Evolutionary conservation across 92 coral and sea anemone genomes (phyloP), one percentile per base, ranked within the genome.

Genomic region (Zoanthus gigantus): DNA sequence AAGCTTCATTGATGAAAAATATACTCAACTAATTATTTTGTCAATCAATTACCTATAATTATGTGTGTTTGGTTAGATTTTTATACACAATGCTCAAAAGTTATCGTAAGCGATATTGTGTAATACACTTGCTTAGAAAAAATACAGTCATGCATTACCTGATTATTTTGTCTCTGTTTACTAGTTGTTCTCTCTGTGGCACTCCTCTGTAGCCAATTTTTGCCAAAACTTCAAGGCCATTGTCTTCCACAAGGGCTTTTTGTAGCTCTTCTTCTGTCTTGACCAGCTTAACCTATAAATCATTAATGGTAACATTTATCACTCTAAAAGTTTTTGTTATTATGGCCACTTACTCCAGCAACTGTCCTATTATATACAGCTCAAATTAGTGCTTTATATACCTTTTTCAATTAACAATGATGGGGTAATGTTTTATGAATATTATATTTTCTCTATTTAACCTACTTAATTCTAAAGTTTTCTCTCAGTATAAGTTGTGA

Each of bases 141-240:
- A 58, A 0, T 58, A 58, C 18, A 0, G 66, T 15, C 66, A 12
- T 14, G 23, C n/a, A 11, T 37, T 75, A 88, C 88, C 91, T 88
- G 37, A 81, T 75, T 71, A 84, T 48, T 66, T 77, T 73, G 32
- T 76, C 73, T 76, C 84, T 84, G 75, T 84, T 84, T 44, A 52
- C 72, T 77, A 84, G 81, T 84, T 69, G 71, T 54, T 89, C 92
- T 56, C 92, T 50, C 54, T 84, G 92, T 7, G 92, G 89, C 60
- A 89, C 92, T 31, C 89, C 92, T 63, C 92, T 84, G 67, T 89
- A 89, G 42, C 92, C 92, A 72, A 89, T 85, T 82, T 82, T 83
- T 56, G 88, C 63, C 68, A 89, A 74, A 60, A 74, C 67, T 61
- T 86, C 89, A 77, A 83, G 80, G 53, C 84, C 71, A 83, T 80